Evolutionary conservation across 2,888 invertebrate species (phyloP).

Genomic region (Furcula furcula): DNA sequence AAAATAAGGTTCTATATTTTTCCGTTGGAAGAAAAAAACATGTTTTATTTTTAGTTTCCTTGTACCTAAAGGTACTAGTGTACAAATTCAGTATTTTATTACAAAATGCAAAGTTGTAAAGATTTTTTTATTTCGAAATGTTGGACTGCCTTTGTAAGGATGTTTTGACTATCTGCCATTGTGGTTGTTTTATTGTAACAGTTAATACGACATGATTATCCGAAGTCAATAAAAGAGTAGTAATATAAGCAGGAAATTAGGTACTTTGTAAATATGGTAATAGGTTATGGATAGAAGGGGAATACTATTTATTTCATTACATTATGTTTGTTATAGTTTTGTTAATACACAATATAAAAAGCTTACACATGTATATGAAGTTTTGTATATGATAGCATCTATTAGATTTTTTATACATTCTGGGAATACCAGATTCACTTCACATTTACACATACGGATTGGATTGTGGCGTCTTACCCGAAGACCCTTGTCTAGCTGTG

Average conservation of each 20-base stretch:
- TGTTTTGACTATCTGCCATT: too few relatives aligned
- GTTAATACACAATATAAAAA: too few relatives aligned
- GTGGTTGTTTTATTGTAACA: constrained; percentile 22
- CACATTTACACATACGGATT: too few relatives aligned
- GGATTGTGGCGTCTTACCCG: too few relatives aligned
- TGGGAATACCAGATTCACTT: too few relatives aligned
- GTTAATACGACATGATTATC: constrained; percentile 3
- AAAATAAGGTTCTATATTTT: constrained; percentile 14
- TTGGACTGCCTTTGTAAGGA: constrained; percentile 17
- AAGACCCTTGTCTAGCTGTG: too few relatives aligned
- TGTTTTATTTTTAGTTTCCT: constrained; percentile 22
- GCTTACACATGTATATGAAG: too few relatives aligned
- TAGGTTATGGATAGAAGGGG: constrained; percentile 13
- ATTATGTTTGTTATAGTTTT: constrained; percentile 30
- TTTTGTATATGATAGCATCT: too few relatives aligned
- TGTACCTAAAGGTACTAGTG: constrained; percentile 28
- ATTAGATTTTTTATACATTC: too few relatives aligned
- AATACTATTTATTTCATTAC: constrained; percentile 22
- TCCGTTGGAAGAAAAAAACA: constrained; percentile 11
- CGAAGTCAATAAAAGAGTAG: background rate
- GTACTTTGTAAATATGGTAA: constrained; percentile 22
- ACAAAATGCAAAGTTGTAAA: constrained; percentile 15
- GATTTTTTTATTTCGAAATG: constrained; percentile 16
- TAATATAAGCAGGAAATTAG: background rate
- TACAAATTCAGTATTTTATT: constrained; percentile 35